These are phyloP conservation scores for Spodoptera litura DNA, from an alignment of 1,140 invertebrate genomes.

Conservation along the genomic window DNA sequence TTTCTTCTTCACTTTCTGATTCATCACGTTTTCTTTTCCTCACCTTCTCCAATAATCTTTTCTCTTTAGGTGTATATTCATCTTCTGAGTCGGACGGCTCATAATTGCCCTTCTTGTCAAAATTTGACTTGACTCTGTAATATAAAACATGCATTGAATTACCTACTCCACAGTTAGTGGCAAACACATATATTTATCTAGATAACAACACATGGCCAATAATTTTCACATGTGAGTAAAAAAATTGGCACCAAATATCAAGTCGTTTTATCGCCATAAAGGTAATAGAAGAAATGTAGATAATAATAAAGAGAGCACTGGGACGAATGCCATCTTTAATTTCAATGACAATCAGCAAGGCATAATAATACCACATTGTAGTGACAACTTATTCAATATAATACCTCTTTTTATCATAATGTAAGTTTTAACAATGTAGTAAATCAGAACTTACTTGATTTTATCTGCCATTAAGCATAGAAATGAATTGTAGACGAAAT, in stretches of 20 bases:
- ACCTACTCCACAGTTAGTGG: neutral
- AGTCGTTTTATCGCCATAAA: no score
- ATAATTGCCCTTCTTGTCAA: conserved; percentile 85
- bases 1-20: conserved; percentile 89
- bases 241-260: no score
- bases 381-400: neutral
- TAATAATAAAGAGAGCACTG: neutral
- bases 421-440: neutral
- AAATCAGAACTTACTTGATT: conserved; percentile 61
- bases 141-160: neutral
- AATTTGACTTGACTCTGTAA: conserved; percentile 50
- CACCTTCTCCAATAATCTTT: conserved; percentile 88
- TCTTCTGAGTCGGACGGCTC: conserved; percentile 90
- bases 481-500: neutral
- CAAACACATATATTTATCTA: no score
- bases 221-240: no score
- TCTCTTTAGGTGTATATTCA: conserved; percentile 89
- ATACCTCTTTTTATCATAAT: neutral
- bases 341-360: neutral
- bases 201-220: no score
- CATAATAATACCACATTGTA: neutral
- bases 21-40: conserved; percentile 85
- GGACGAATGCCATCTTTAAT: conserved; percentile 7
- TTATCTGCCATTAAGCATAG: conserved; percentile 63
- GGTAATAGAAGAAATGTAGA: neutral